Percentiles rank a stretch among this genome's conserved stretches.
phyloP scores from a whole-genome alignment of 1,140 invertebrate genomes.

The Drosophila pallidifrons region DNA sequence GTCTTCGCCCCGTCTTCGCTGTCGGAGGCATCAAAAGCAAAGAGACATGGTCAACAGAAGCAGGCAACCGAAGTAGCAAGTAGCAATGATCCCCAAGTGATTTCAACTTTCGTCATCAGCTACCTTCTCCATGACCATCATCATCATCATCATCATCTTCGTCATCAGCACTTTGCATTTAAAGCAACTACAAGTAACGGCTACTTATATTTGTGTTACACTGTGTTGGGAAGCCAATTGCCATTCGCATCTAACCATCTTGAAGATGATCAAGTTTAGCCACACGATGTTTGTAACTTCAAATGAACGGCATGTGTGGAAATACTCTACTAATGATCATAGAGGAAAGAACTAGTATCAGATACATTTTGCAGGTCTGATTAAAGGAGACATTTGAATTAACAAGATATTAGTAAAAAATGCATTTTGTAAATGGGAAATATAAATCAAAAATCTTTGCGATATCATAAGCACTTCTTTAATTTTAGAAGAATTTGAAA shows the following conservation, averaged over 20 bases:
- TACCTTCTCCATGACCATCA: slow-evolving; percentile 10
- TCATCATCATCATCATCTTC: too few relatives aligned
- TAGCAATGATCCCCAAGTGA: slow-evolving; percentile 71
- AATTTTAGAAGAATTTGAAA: too few relatives aligned
- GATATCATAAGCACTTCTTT: too few relatives aligned
- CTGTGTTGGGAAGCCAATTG: slow-evolving; percentile 3
- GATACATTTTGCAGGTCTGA: not conserved
- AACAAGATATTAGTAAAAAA: too few relatives aligned
- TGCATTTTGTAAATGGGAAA: accelerated
- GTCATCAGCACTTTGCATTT: slow-evolving; percentile 17
- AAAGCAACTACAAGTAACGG: slow-evolving; percentile 33
- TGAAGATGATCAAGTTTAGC: slow-evolving; percentile 1
- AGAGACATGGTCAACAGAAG: slow-evolving; percentile 42
- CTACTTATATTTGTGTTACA: slow-evolving; percentile 53
- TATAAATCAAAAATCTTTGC: too few relatives aligned
- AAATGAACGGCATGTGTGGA: not conserved
- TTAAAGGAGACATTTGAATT: not conserved
- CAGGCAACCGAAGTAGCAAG: slow-evolving; percentile 64
- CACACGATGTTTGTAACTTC: not conserved
- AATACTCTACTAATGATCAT: not conserved
- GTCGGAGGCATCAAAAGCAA: slow-evolving; percentile 73
- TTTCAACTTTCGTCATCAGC: slow-evolving; percentile 57
- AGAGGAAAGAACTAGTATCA: too few relatives aligned
- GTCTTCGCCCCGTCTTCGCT: slow-evolving; percentile 19
- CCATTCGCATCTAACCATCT: not conserved